Percentiles rank a stretch among this genome's conserved stretches.
These are phyloP conservation scores for Ostrea denselamellosa DNA, from an alignment of 1,140 invertebrate genomes.

Conservation along the genomic window DNA sequence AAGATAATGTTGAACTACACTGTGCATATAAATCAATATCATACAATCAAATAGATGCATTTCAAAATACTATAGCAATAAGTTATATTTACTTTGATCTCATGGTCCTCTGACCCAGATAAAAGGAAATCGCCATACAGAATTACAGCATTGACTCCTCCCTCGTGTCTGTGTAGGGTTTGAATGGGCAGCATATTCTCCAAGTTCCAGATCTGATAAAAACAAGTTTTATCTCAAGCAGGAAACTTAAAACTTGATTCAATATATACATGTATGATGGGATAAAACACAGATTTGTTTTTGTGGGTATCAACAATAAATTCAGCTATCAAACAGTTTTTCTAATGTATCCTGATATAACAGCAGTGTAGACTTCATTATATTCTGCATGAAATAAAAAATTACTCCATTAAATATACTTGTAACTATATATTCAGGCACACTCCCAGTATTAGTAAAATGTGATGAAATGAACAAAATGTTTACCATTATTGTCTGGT, in stretches of 20 bases:
- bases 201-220: slow-evolving; percentile 72
- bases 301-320: too few relatives aligned
- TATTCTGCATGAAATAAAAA: not conserved
- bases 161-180: slow-evolving; percentile 71
- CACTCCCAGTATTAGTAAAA: not conserved
- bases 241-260: too few relatives aligned
- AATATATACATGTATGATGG: too few relatives aligned
- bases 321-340: too few relatives aligned
- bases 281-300: too few relatives aligned
- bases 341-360: too few relatives aligned
- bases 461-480: not conserved
- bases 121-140: slow-evolving; percentile 69
- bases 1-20: too few relatives aligned
- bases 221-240: not conserved
- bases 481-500: slow-evolving; percentile 65
- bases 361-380: not conserved
- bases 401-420: not conserved
- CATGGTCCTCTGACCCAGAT: slow-evolving; percentile 72
- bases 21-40: too few relatives aligned
- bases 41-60: too few relatives aligned
- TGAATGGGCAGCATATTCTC: slow-evolving; percentile 75
- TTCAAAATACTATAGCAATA: too few relatives aligned
- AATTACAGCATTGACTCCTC: slow-evolving; percentile 68
- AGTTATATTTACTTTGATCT: slow-evolving; percentile 71
- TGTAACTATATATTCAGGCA: not conserved